Evolutionary conservation across 2,888 invertebrate species (phyloP), one percentile per base, ranked within the genome.

Genomic region (Tenthredo livida): DNA sequence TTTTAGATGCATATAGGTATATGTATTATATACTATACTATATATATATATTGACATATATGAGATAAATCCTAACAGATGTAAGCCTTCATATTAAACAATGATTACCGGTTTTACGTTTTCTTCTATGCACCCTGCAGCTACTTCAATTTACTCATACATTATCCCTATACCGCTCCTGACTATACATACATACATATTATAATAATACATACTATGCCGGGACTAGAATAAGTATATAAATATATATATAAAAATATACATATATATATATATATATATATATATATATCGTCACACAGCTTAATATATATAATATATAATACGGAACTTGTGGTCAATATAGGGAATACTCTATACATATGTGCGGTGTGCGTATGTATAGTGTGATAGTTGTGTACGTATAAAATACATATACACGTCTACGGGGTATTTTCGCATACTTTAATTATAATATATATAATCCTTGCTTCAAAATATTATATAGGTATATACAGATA

Each of bases 401-500:
- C n/a, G 37, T 72, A 37, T 40, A 40, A 15, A 47, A 0, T n/a
- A 72, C n/a, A 70, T 37, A 72, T 40, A 72, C n/a, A 72, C 37
- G 70, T 25, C 70, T 72, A 72, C 33, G 70, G 70, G 70, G n/a
- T 72, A 54, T 54, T 9, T 37, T 72, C 70, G 70, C 40, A 72
- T n/a, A 72, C 61, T 61, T 61, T 61, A 25, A 25, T 61, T 25
- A 25, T 54, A 54, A 54, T 54, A 54, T 54, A 17, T 50, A 50
- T 54, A 54, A 54, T 61, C 61, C 21, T 61, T 61, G 25, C 4
- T 61, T 12, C 12, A 61, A 61, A n/a, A 54, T 54, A 54, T 6
- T n/a, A 54, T 47, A 47, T 54, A 54, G 47, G 12, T 54, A 7
- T 61, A 61, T 61, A 47, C 12, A 47, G 12, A 3, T 47, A 15